Evolutionary conservation across 2,113 vertebrate species (phyloP).

Genomic region (Sebastes schlegelii): DNA sequence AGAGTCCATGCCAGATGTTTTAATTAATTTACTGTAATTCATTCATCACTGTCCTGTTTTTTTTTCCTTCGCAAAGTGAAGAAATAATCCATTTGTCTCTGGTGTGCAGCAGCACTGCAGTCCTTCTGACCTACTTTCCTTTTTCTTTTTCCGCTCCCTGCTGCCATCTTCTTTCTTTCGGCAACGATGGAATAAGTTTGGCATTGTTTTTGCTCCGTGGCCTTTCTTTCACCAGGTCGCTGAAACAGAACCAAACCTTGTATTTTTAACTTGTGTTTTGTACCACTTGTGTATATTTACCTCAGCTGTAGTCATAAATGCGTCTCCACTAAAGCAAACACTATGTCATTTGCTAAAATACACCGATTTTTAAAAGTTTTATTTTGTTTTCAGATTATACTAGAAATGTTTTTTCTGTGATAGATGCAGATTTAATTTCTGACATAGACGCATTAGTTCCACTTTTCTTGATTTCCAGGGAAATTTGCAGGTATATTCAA

Average conservation of each 20-base stretch:
- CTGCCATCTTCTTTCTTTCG: conserved; percentile 63
- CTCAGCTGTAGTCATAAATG: not conserved
- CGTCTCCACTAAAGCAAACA: not conserved
- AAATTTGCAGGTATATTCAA: conserved; percentile 1
- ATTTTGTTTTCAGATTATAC: not conserved
- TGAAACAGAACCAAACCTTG: conserved; percentile 53
- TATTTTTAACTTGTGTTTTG: conserved; percentile 17
- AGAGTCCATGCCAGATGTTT: conserved; percentile 61
- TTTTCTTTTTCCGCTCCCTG: conserved; percentile 63
- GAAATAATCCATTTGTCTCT: conserved; percentile 80
- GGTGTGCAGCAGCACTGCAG: conserved; percentile 63
- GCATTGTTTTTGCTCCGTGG: conserved; percentile 74
- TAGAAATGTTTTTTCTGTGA: not conserved
- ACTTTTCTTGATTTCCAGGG: not conserved
- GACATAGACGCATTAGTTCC: not conserved
- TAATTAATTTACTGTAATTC: conserved; percentile 77
- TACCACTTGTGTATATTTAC: conserved; percentile 17
- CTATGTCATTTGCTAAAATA: not conserved
- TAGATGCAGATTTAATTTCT: not conserved
- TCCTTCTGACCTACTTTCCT: conserved; percentile 81
- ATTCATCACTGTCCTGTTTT: conserved; percentile 74
- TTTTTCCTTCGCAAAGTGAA: conserved; percentile 62
- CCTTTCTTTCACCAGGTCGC: conserved; percentile 64
- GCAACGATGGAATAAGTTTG: conserved; percentile 52
- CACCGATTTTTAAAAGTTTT: not conserved